Base-by-base conservation (phyloP, 1,140 invertebrate genomes). In the Cotesia vestalis region DNA sequence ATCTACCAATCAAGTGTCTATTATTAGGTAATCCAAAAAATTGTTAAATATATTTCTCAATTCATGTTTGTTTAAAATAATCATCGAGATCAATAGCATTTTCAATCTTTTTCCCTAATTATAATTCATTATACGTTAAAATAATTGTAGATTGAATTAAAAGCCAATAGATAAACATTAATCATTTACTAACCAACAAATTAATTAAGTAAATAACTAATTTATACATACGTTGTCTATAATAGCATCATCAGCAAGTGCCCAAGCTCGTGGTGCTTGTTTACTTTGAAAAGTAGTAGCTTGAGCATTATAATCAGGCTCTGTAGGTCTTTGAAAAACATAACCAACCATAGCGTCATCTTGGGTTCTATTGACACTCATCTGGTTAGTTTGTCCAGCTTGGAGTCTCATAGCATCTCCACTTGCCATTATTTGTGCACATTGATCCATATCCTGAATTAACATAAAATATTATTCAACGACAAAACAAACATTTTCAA, bases 341-440 rank as follows among this genome's bases (percentile, higher is more conserved):
- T 96, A 96, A 77, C 94, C 92, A 74, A 96, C 94, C 82, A 93
- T 92, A 67, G 93, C 93, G 89, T 96, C 95, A 84, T 96, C 94
- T 86, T 94, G 93, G 74, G 90, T 87, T 79, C 91, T 88, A 69
- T 84, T 87, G 1, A 86, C 74, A 64, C 83, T 80, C 68, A 87
- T 85, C 59, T 86, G 86, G 81, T 84, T 84, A 40, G 83, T 81
- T 20, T 87, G 86, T 75, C 85, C 84, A 38, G 81, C 79, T 78
- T 85, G 83, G 73, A 87, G 81, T 63, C 85, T 80, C 73, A 86
- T 78, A 36, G 81, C 84, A 76, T 87, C 86, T 11, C 84, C 83
- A 75, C 83, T 81, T 71, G 86, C 84, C 84, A 87, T 87, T 67
- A 87, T 78, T 81, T 87, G 86, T 62, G 84, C 80, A 72, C 85